Percentiles rank a stretch among this genome's conserved stretches.
Conservation (phyloP, 1,140 invertebrate genomes). For the Hestina assimilis region DNA sequence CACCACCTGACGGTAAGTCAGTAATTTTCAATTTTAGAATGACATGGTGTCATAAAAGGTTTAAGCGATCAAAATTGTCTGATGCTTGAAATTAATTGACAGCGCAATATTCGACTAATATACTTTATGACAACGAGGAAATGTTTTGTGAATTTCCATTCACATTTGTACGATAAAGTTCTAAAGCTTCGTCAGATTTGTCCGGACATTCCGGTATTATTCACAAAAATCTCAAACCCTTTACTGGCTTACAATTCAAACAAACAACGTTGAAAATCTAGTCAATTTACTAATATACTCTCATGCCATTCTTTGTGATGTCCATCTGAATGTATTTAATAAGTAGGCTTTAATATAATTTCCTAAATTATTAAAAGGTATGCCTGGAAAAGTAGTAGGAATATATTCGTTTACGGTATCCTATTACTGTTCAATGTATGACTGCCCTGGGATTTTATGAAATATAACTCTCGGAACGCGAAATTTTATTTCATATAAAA, state of each 20-base stretch:
- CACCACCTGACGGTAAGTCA: too few species aligned
- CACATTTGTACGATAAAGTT: too few species aligned
- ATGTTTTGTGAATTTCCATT: background rate
- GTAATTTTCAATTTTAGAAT: too few species aligned
- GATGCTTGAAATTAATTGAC: too few species aligned
- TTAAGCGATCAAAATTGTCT: too few species aligned
- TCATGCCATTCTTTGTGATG: conserved; percentile 42
- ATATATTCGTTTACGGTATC: conserved; percentile 4
- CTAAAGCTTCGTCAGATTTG: too few species aligned
- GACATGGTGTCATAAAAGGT: too few species aligned
- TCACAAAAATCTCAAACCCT: conserved; percentile 17
- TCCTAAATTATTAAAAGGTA: conserved; percentile 1
- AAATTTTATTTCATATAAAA: background rate
- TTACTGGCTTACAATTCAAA: conserved; percentile 20
- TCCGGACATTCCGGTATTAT: conserved; percentile 12
- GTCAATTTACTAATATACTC: conserved; percentile 19
- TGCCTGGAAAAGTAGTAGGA: background rate
- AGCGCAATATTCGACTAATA: too few species aligned
- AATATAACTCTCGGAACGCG: background rate
- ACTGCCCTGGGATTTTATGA: background rate
- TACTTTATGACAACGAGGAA: background rate
- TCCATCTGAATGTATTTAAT: conserved; percentile 30
- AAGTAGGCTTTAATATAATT: conserved; percentile 22
- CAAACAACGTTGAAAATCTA: conserved; percentile 22
- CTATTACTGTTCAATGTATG: conserved; percentile 4